Percentiles rank a stretch among this genome's conserved stretches.
Evolutionary conservation across 2,113 vertebrate genomes (phyloP).

Genomic region (Tapirus terrestris): DNA sequence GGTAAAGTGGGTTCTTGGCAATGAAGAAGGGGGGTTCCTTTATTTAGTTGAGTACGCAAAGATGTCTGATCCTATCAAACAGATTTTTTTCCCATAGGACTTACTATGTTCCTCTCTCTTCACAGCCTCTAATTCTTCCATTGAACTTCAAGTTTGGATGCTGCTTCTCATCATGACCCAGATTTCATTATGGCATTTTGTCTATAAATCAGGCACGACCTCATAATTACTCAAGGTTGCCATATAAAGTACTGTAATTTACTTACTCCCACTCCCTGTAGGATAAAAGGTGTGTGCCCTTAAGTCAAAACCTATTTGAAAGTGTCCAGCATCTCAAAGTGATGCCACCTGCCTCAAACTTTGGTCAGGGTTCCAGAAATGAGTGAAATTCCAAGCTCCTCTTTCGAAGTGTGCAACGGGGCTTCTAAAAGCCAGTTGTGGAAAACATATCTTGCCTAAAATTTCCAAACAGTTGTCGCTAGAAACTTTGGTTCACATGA

Average conservation of each 20-base stretch:
- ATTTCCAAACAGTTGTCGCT: neutral
- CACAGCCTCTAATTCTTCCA: conserved; percentile 87
- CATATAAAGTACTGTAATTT: conserved; percentile 83
- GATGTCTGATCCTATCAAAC: neutral
- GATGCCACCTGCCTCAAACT: neutral
- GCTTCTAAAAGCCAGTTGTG: neutral
- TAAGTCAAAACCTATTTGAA: conserved; percentile 50
- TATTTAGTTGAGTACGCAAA: neutral
- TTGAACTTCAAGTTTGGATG: conserved; percentile 68
- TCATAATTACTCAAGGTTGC: conserved; percentile 80
- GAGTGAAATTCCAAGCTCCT: neutral
- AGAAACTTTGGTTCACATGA: neutral
- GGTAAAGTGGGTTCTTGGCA: neutral
- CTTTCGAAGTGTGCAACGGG: neutral
- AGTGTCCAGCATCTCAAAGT: conserved; percentile 6
- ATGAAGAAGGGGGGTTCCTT: neutral
- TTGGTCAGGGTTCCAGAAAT: neutral
- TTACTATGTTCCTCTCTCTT: conserved; percentile 55
- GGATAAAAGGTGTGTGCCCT: conserved; percentile 82
- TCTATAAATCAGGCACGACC: conserved; percentile 79
- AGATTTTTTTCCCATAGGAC: neutral
- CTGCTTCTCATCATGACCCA: conserved; percentile 81
- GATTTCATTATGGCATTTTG: conserved; percentile 84
- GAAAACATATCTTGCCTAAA: neutral
- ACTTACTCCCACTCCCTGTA: conserved; percentile 82